A percentile compares a stretch with the other conserved stretches of the same genome.
Evolutionary conservation across 2,113 vertebrate genomes (phyloP).

Genomic region (Plestiodon gilberti): DNA sequence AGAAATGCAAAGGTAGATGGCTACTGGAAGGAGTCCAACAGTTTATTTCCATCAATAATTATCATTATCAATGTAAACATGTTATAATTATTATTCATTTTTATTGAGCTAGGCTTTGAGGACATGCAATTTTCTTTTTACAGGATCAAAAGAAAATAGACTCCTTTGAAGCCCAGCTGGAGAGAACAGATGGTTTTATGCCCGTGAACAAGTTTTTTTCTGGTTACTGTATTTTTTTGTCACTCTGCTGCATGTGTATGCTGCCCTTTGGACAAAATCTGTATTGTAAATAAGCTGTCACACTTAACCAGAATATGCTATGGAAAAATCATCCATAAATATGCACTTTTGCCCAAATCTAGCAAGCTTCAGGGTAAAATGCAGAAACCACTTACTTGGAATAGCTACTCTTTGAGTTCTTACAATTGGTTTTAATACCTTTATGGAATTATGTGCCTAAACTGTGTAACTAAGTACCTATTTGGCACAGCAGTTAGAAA

Average conservation of each 20-base stretch:
- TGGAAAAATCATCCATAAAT: slow-evolving; percentile 45
- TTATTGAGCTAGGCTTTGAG: slow-evolving; percentile 45
- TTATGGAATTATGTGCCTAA: slow-evolving; percentile 12
- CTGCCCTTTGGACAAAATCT: slow-evolving; percentile 37
- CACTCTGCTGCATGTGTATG: slow-evolving; percentile 9
- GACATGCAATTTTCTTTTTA: slow-evolving; percentile 53
- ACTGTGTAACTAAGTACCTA: slow-evolving; percentile 35
- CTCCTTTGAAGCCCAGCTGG: slow-evolving; percentile 52
- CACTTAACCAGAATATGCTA: slow-evolving; percentile 41
- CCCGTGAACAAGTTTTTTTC: slow-evolving; percentile 46
- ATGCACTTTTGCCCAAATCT: slow-evolving; percentile 3
- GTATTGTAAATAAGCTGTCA: slow-evolving; percentile 51
- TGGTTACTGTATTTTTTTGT: slow-evolving; percentile 41
- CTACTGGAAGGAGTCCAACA: slow-evolving; percentile 13
- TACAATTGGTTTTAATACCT: slow-evolving; percentile 10
- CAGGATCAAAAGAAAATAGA: slow-evolving; percentile 55
- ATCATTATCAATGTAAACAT: neutral
- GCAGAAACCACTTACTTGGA: slow-evolving; percentile 4
- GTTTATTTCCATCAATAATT: slow-evolving; percentile 32
- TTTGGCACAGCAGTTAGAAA: slow-evolving; percentile 12
- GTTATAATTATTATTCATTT: slow-evolving; percentile 13
- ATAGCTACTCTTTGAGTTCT: slow-evolving; percentile 25
- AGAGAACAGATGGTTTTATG: slow-evolving; percentile 62
- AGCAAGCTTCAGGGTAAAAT: slow-evolving; percentile 21
- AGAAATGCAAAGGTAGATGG: slow-evolving; percentile 15